These are phyloP conservation scores for Papilio glaucus DNA, from an alignment of 1,140 invertebrate species.

Conservation along the genomic window DNA sequence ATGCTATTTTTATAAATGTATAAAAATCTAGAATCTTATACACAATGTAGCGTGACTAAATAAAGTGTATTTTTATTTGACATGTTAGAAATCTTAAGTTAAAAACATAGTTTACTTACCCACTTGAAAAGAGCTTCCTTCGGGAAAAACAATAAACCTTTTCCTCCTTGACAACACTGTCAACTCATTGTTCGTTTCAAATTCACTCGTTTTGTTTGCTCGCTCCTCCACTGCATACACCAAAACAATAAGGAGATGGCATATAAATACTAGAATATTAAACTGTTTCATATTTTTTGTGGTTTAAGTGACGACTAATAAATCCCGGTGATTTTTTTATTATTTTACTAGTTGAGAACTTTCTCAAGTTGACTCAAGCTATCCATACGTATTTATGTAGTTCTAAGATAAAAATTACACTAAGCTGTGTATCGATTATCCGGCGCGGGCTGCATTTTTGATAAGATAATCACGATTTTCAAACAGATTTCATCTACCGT, in stretches of 20 bases:
- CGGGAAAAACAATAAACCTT: slow-evolving; percentile 90
- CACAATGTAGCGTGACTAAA: not conserved
- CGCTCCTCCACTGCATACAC: slow-evolving; percentile 30
- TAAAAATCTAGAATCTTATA: too few relatives aligned
- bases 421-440: slow-evolving; percentile 46
- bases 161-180: slow-evolving; percentile 85
- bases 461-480: slow-evolving; percentile 67
- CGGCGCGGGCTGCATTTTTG: slow-evolving; percentile 43
- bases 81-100: not conserved
- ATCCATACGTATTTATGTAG: slow-evolving; percentile 28
- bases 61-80: not conserved
- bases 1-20: too few relatives aligned
- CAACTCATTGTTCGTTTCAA: slow-evolving; percentile 42
- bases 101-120: slow-evolving; percentile 81
- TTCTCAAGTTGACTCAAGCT: slow-evolving; percentile 21
- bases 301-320: too few relatives aligned
- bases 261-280: not conserved
- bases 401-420: slow-evolving; percentile 43
- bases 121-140: slow-evolving; percentile 90
- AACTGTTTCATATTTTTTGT: slow-evolving; percentile 2
- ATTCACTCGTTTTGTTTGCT: slow-evolving; percentile 43
- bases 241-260: slow-evolving; percentile 37
- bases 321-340: too few relatives aligned
- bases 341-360: not conserved
- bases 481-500: slow-evolving; percentile 56